phyloP scores from a whole-genome alignment of 92 coral and sea anemone genomes.

The Bergia puertoricense region DNA sequence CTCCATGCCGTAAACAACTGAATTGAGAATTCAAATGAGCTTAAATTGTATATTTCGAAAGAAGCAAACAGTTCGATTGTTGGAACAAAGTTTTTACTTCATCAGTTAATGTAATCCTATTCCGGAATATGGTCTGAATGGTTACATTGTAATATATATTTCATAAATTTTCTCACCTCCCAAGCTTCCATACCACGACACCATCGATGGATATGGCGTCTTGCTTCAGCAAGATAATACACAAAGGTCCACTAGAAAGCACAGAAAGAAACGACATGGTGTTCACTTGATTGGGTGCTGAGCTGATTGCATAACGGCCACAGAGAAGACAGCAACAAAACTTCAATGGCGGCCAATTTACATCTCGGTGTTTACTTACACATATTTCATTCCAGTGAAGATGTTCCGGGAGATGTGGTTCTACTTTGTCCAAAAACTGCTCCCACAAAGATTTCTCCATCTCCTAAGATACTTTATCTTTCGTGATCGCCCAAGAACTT shows the following conservation, averaged over 20 bases:
- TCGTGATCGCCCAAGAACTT: background rate
- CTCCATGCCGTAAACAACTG: too few species aligned
- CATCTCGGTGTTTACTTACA: constrained; percentile 53
- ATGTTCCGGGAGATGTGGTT: constrained; percentile 96
- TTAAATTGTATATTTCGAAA: too few species aligned
- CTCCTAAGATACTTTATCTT: constrained; percentile 2
- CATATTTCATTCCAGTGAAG: constrained; percentile 99
- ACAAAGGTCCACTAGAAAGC: constrained; percentile 91
- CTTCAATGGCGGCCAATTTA: background rate
- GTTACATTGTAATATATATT: background rate
- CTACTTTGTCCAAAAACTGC: constrained; percentile 80
- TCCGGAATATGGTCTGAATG: too few species aligned
- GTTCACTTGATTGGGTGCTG: too few species aligned
- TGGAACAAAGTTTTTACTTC: too few species aligned
- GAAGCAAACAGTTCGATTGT: too few species aligned
- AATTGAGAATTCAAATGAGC: too few species aligned
- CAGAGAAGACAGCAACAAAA: background rate
- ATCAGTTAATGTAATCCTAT: too few species aligned
- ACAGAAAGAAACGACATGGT: background rate
- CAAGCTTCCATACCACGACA: constrained; percentile 98
- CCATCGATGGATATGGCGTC: constrained; percentile 98
- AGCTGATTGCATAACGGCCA: background rate
- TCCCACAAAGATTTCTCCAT: constrained; percentile 82
- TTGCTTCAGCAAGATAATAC: constrained; percentile 88
- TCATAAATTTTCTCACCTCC: constrained; percentile 67